A percentile compares a stretch with the other conserved stretches of the same genome.
Evolutionary conservation across 2,113 vertebrate species (phyloP).

Genomic region (Lonchura striata): DNA sequence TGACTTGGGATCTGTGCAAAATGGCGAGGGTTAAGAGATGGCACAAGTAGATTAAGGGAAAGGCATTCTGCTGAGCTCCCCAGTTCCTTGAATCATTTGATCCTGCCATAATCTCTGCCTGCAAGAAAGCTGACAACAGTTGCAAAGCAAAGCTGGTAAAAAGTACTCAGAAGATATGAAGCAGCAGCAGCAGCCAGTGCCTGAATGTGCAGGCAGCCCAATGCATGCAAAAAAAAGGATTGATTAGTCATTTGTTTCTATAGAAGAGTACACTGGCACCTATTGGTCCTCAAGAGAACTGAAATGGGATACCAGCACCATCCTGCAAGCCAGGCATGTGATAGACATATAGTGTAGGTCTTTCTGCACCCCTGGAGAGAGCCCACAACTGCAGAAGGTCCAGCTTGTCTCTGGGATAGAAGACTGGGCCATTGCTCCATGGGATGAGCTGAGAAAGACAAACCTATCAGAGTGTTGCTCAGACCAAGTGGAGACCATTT

Average conservation of each 20-base stretch:
- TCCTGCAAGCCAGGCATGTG: neutral
- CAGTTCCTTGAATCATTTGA: neutral
- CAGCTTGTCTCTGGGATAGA: neutral
- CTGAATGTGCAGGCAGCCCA: neutral
- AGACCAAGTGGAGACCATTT: neutral
- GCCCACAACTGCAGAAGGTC: fast-evolving
- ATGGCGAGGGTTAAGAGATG: neutral
- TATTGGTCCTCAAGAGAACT: neutral
- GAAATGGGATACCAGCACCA: neutral
- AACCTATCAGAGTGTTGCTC: neutral
- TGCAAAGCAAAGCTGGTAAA: neutral
- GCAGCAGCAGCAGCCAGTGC: neutral
- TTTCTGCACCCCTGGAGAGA: neutral
- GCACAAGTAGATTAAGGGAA: neutral
- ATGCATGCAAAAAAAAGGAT: neutral
- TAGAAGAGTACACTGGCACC: neutral
- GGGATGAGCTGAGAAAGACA: neutral
- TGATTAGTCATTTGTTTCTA: neutral
- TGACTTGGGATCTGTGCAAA: neutral
- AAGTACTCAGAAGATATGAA: neutral
- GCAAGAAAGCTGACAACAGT: neutral
- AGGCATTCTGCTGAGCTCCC: neutral
- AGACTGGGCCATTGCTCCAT: neutral
- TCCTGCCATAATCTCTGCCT: neutral
- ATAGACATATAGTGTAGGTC: fast-evolving